These are phyloP conservation scores for Ptilonorhynchus violaceus DNA, from an alignment of 2,113 vertebrate genomes.

Conservation along the genomic window DNA sequence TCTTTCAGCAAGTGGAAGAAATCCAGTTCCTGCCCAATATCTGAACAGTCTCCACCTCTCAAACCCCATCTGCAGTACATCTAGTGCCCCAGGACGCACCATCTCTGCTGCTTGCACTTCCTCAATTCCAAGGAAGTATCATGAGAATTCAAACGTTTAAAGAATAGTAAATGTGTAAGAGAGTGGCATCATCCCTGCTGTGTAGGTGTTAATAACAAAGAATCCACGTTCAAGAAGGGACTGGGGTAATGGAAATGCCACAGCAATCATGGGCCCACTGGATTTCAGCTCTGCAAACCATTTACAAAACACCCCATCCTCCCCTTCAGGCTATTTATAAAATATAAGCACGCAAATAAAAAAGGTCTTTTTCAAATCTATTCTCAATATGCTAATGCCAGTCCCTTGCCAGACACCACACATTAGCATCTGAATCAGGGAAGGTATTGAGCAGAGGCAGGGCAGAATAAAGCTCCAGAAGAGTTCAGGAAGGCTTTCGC, in stretches of 20 bases:
- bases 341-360: background rate
- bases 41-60: background rate
- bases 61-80: background rate
- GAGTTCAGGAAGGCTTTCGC: background rate
- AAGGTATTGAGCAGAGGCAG: background rate
- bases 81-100: background rate
- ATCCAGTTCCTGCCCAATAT: background rate
- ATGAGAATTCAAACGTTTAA: background rate
- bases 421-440: conserved; percentile 13
- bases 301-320: background rate
- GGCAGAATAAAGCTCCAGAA: conserved; percentile 10
- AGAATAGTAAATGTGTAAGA: background rate
- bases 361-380: background rate
- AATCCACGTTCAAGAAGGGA: background rate
- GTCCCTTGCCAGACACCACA: background rate
- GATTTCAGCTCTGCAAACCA: background rate
- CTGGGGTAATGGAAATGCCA: background rate
- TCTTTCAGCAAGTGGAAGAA: background rate
- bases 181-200: background rate
- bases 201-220: background rate
- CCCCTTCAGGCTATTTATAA: background rate
- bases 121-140: background rate
- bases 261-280: background rate
- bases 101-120: background rate
- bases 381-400: conserved; percentile 21